Base-by-base conservation (phyloP, 1,140 invertebrate genomes). In the Andricus grossulariae region DNA sequence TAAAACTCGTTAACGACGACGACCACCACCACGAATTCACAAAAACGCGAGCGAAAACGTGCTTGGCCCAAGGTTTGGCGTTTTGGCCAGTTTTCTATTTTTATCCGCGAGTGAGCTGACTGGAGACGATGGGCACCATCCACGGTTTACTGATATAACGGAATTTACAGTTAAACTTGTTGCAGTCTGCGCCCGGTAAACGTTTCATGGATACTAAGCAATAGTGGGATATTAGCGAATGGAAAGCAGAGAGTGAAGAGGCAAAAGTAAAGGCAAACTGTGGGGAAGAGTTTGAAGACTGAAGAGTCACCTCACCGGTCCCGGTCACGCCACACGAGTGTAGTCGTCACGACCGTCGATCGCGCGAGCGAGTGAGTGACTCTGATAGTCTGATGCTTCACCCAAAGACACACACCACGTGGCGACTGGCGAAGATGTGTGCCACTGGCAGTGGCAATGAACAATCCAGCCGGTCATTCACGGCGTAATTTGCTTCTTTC, bases 371-470 rank as follows among this genome's bases (percentile, higher is more conserved):
- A 32, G 25, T 32, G 25, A 32, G 25, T 32, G 25, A 32, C 25
- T 32, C 25, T 32, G 25, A 5, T n/a, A n/a, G 25, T 3, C 25
- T 3, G 25, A 0, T 25, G 1, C 78, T 76, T 75, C 71, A 77
- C 73, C 71, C 76, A 70, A 45, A 45, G 11, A 3, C 6, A 45
- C 39, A 72, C 60, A 84, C 78, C 80, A 82, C 78, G 82, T 82
- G 82, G 82, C 82, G 78, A 78, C 78, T 82, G 82, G 80, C 82
- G 78, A 78, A 80, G 76, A 73, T n/a, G 78, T 75, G 76, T 79
- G 71, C 74, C 75, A 79, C 50, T 77, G 78, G 76, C 76, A 77
- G 50, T 82, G 81, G 77, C 79, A 75, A 70, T 77, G 79, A 80
- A 80, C 75, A 77, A 50, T 45, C 10, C 10, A 45, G 39, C 10